These are phyloP conservation scores for Clusia tigrina DNA, from an alignment of 2,888 invertebrate species.

Conservation along the genomic window DNA sequence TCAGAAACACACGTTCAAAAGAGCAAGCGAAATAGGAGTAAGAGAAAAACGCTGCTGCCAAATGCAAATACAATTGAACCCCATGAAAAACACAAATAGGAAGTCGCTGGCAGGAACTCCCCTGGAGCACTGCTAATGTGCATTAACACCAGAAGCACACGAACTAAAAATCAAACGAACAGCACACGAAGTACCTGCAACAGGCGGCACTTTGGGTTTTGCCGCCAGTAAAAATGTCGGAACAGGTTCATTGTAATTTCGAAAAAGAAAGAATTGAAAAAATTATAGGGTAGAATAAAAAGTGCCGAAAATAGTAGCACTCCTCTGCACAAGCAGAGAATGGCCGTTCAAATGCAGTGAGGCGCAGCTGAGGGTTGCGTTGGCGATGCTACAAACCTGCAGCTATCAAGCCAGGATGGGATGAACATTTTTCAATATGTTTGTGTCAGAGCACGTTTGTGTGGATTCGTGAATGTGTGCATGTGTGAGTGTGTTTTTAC, in stretches of 20 bases:
- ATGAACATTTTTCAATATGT: no score
- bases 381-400: no score
- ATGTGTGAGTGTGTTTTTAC: no score
- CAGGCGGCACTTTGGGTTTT: slow-evolving; percentile 9
- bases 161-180: slow-evolving; percentile 48
- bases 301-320: slow-evolving; percentile 21
- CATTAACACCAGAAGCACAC: slow-evolving; percentile 8
- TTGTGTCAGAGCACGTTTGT: no score
- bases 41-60: neutral
- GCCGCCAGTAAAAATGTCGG: no score
- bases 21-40: neutral
- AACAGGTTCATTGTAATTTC: slow-evolving; percentile 23
- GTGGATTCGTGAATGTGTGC: no score
- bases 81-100: no score
- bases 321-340: neutral
- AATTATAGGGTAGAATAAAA: neutral
- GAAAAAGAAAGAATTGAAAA: slow-evolving; percentile 6
- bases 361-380: no score
- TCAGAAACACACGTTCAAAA: no score
- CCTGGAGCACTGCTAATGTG: slow-evolving; percentile 5
- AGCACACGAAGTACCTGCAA: slow-evolving; percentile 34
- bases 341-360: no score
- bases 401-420: no score
- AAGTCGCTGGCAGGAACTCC: slow-evolving; percentile 4
- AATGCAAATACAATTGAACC: neutral